Base-by-base conservation (phyloP, 2,113 vertebrate genomes). In the Sus scrofa region DNA sequence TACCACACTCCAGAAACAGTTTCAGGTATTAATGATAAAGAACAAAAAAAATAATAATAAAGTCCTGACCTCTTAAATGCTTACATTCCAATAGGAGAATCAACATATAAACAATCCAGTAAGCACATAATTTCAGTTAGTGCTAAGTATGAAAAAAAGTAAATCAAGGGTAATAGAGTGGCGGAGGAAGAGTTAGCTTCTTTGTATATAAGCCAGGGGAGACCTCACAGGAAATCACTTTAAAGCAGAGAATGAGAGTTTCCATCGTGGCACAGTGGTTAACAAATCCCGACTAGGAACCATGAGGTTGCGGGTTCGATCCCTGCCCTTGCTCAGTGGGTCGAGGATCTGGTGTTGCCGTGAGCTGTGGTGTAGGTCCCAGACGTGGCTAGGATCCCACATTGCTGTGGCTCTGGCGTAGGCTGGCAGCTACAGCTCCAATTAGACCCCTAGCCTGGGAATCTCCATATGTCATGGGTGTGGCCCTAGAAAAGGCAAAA, bases 41-140 rank as follows among this genome's bases (percentile, higher is more conserved):
- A 79, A 44, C 73, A n/a, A 16, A 68, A 84, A 60, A 50, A 74
- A 50, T 71, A 75, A 85, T 54, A 65, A 96, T 58, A 60, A 96
- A 52, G 11, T 62, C 34, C 26, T 86, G 67, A n/a, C 56, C 56
- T 92, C 34, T 94, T 89, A 90, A 90, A 62, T 22, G 3, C 34
- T 91, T 93, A 56, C 75, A 91, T 50, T 67, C 74, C 52, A 95
- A 86, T 12, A 85, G 20, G 26, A 20, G 32, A 91, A 32, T 54
- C 67, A 89, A 91, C 56, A 87, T 75, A 73, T 84, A 83, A 63
- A 60, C 19, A 73, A 90, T 32, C 12, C 85, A 68, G 56, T 30
- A 93, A 62, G 27, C 26, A 82, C 14, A 77, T 56, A 86, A 78
- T 37, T 44, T 84, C n/a, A 81, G 39, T 27, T 65, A 90, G 73